Conservation (phyloP, 1,140 invertebrate genomes). For the Metopolophium dirhodum region DNA sequence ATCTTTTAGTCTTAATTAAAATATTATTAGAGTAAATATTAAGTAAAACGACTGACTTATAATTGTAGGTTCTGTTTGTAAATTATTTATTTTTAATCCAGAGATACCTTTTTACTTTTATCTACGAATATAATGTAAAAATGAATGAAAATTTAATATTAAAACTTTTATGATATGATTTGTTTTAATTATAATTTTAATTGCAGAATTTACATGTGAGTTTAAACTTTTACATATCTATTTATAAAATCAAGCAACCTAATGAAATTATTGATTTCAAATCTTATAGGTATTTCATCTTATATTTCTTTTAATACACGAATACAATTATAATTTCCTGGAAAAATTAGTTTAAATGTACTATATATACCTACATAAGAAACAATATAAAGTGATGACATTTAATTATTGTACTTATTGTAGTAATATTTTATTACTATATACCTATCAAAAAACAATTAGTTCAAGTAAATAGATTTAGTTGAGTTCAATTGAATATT, state of each 20-base stretch:
- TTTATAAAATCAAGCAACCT: not conserved
- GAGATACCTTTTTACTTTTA: not conserved
- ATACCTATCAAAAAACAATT: not conserved
- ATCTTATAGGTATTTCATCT: not conserved
- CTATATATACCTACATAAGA: not conserved
- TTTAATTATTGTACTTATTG: not conserved
- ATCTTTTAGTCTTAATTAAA: not conserved
- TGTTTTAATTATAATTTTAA: not conserved
- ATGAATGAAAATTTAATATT: not conserved
- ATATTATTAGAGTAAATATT: not conserved
- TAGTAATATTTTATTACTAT: not conserved
- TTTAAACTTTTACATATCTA: not conserved
- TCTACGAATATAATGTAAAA: not conserved
- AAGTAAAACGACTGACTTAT: slow-evolving; percentile 25
- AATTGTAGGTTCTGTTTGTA: not conserved
- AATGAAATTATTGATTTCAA: not conserved
- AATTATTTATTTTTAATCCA: not conserved
- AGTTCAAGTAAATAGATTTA: not conserved
- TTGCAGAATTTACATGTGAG: not conserved
- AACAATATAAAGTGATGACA: not conserved
- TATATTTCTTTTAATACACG: not conserved
- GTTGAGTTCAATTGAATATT: not conserved
- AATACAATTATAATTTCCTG: not conserved
- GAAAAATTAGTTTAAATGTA: not conserved
- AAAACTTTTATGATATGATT: not conserved